Conservation (phyloP, 2,113 vertebrate genomes). For the Daubentonia madagascariensis region DNA sequence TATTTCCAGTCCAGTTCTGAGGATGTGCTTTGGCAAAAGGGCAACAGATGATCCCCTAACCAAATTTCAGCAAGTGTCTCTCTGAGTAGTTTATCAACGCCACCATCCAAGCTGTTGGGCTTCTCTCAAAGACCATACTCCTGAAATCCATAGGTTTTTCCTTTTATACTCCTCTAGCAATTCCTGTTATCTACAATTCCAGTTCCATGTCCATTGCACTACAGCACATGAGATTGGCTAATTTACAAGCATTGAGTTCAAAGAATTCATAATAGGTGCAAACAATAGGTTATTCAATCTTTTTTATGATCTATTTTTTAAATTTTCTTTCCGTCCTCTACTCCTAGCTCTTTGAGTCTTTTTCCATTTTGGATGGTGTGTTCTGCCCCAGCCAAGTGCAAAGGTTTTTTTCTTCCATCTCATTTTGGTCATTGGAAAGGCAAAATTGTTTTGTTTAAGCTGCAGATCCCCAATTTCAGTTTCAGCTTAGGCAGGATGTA, state of each 20-base stretch:
- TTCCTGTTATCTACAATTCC: background rate
- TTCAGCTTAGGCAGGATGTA: background rate
- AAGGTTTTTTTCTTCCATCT: background rate
- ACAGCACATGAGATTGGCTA: background rate
- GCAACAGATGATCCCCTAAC: background rate
- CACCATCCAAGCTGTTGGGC: background rate
- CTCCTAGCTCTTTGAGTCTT: background rate
- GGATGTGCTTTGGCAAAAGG: background rate
- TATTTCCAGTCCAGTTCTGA: background rate
- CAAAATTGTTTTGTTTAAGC: background rate
- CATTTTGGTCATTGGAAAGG: background rate
- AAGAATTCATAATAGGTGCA: background rate
- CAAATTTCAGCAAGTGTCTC: background rate
- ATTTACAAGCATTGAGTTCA: background rate
- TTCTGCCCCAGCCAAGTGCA: background rate
- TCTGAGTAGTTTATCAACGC: background rate
- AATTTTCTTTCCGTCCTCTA: too few relatives aligned
- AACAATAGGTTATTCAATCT: background rate
- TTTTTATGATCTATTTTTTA: background rate
- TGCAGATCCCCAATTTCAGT: background rate
- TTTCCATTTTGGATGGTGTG: background rate
- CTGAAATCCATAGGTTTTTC: background rate
- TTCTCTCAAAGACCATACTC: background rate
- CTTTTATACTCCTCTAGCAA: background rate
- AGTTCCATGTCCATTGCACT: fast-evolving